Percentiles rank a stretch among this genome's conserved stretches.
phyloP scores from a whole-genome alignment of 2,888 invertebrate genomes.

The Amblyteles armatorius region DNA sequence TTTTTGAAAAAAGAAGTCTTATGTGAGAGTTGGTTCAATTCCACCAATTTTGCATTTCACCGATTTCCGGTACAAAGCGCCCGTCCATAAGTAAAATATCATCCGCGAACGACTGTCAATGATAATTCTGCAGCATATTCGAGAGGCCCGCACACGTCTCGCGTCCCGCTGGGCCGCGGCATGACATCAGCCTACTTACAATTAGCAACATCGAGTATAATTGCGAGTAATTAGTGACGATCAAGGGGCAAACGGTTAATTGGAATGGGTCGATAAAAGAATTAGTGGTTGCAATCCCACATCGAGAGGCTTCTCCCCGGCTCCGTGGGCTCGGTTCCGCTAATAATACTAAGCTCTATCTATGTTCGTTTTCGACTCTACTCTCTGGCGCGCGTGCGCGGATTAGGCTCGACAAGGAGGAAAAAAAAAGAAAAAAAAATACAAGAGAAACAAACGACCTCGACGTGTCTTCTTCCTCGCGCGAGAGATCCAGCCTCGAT shows the following conservation, averaged over 20 bases:
- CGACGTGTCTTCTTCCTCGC: not conserved
- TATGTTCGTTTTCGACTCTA: not conserved
- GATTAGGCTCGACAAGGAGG: conserved; percentile 1
- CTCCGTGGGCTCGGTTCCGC: not conserved
- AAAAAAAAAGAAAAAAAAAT: not conserved
- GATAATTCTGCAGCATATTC: not conserved
- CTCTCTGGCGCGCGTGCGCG: not conserved
- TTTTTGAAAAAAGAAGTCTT: not conserved
- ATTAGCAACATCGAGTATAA: conserved; percentile 77
- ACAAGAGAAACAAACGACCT: conserved; percentile 30
- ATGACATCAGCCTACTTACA: conserved; percentile 78
- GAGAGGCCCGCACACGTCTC: not conserved
- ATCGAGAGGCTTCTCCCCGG: not conserved
- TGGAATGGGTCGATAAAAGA: conserved; percentile 75
- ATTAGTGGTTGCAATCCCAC: conserved; percentile 49
- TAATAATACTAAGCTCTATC: not conserved
- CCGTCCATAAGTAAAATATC: not conserved
- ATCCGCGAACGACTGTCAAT: not conserved
- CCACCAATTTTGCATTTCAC: not conserved
- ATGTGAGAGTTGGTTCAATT: not conserved
- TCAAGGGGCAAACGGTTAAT: conserved; percentile 81
- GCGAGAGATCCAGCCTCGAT: not conserved
- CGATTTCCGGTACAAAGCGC: not conserved
- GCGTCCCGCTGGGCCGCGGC: conserved; percentile 19
- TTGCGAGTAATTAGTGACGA: conserved; percentile 80